Evolutionary conservation across 2,888 invertebrate genomes (phyloP), one percentile per base, ranked within the genome.

Genomic region (Bembecia ichneumoniformis): DNA sequence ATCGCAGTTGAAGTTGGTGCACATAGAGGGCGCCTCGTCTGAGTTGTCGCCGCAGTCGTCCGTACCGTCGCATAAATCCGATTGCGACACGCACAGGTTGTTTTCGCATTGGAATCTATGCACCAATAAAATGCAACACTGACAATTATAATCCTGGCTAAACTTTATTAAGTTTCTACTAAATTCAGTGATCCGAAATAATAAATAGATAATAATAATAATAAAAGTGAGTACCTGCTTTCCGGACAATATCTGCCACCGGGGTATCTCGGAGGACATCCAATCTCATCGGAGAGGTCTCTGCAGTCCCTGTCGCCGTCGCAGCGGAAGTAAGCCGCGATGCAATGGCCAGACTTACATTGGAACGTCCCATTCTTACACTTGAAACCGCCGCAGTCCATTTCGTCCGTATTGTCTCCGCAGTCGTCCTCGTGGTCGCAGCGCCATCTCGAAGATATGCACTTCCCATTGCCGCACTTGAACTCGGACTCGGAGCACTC

Each of bases 341-440:
- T 95, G 68, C 98, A 98, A 71, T 98, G 98, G 0, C 97, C 97
- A 13, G 95, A 96, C 48, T 90, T 89, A 66, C 97, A 97, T 77
- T 96, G 95, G 93, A 96, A 97, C 11, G 95, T 95, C 35, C 94
- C 94, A 55, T 94, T 93, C 88, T 94, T 95, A 82, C 96, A 96
- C 64, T 93, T 91, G 79, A 93, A 96, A 3, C 92, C 93, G 47
- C 91, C 91, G 66, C 97, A 97, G 49, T 91, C 92, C 52, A 91
- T 81, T 74, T 97, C 97, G 69, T 99, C 99, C 3, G 95, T 93
- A 61, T 94, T 94, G 74, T 99, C 98, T 0, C 97, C 96, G 66
- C 98, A 99, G 71, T 99, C 98, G 71, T 98, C 96, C 74, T 98
- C 97, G 77, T 95, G 95, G 71, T 98, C 98, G 75, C 98, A 98